phyloP scores from a whole-genome alignment of 2,888 invertebrate species.

The Pachydiplax longipennis region DNA sequence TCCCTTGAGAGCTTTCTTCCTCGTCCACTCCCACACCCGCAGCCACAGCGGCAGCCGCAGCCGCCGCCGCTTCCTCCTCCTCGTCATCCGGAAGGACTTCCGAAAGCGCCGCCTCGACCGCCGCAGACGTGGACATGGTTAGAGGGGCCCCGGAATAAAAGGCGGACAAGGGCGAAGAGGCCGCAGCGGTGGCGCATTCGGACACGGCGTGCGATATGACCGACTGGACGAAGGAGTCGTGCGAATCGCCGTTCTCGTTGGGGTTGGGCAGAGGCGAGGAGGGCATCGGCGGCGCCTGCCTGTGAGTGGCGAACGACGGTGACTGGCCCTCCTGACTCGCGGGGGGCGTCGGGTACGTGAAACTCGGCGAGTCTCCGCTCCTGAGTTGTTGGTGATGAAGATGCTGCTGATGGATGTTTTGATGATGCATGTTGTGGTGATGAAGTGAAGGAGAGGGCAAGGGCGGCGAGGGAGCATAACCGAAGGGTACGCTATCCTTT shows the following conservation, averaged over 20 bases:
- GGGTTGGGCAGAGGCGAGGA: conserved; percentile 37
- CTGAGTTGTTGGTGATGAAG: conserved; percentile 68
- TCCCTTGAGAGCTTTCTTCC: conserved; percentile 56
- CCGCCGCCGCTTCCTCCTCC: conserved; percentile 48
- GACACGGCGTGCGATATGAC: conserved; percentile 53
- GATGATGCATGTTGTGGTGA: conserved; percentile 60
- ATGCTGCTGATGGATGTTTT: conserved; percentile 60
- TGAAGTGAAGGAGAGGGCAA: conserved; percentile 68
- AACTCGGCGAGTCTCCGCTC: conserved; percentile 73
- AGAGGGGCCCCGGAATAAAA: conserved; percentile 71
- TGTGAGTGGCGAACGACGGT: conserved; percentile 59
- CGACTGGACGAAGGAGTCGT: conserved; percentile 51
- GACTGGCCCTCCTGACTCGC: conserved; percentile 85
- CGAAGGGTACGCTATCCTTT: conserved; percentile 57
- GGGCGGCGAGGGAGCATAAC: conserved; percentile 60
- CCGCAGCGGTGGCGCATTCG: conserved; percentile 54
- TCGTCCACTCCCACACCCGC: conserved; percentile 64
- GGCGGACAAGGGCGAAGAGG: conserved; percentile 79
- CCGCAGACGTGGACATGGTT: conserved; percentile 81
- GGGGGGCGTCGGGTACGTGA: conserved; percentile 87
- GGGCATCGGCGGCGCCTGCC: conserved; percentile 65
- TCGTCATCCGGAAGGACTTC: conserved; percentile 72
- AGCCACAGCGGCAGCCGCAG: conserved; percentile 68
- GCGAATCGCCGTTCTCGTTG: conserved; percentile 26
- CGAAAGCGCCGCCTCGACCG: conserved; percentile 84